Evolutionary conservation across 2,113 vertebrate genomes (phyloP), one percentile per base, ranked within the genome.

Genomic region (Daphoenositta chrysoptera): DNA sequence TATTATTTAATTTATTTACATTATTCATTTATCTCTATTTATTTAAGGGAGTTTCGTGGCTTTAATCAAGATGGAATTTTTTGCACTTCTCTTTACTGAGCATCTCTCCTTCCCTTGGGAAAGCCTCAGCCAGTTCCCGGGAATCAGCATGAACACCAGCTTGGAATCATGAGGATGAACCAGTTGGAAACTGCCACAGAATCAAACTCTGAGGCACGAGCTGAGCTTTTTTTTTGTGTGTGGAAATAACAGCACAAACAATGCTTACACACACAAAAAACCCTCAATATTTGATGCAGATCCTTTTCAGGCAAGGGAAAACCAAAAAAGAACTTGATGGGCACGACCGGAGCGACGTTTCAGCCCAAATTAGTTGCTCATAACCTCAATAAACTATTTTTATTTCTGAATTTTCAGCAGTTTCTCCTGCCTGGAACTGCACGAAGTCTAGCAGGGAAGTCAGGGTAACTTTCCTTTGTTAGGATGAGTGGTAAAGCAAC

Each of bases 311-410:
- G 33, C 22, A 12, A 28, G 28, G 3, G 7, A 44, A 54, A 65
- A 51, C 28, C 24, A 60, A 21, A 76, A 79, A 65, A 77, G 4
- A 70, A 39, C 35, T 50, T 12, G 1, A 50, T 18, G 33, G 50
- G 76, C 51, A 66, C 1, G 22, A 85, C 15, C 48, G 45, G 44
- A 3, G 8, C 23, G 9, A 45, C 6, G 14, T 63, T 81, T 58
- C 79, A 70, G 66, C 27, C 47, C 53, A 5, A 93, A 93, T 73
- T 90, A 83, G 61, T 56, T 64, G 56, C 76, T 83, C 71, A 37
- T 50, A 92, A 89, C 79, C 56, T 90, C 71, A 83, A 57, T 40
- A 69, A 95, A 80, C 39, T 90, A 57, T 76, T 92, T 94, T 89
- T 80, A 70, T 66, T 88, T 70, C 68, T 47, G 71, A 45, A 3